Conservation (phyloP, 2,888 invertebrate genomes). For the Magallana nippona region DNA sequence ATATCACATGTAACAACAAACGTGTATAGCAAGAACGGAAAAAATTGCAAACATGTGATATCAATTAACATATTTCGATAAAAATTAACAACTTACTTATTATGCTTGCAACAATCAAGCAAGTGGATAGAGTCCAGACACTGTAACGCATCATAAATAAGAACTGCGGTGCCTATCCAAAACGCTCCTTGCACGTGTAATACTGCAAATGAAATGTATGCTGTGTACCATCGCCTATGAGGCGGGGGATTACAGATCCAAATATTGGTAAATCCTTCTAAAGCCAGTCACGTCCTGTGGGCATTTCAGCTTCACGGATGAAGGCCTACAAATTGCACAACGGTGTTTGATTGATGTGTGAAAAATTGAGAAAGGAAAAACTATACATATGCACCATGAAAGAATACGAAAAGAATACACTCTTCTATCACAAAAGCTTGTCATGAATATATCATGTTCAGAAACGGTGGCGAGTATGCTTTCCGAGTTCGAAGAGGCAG, state of each 20-base stretch:
- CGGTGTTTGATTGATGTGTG: slow-evolving; percentile 26
- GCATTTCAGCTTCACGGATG: slow-evolving; percentile 31
- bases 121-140: not conserved
- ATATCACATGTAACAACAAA: too few species aligned
- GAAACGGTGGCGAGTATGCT: not conserved
- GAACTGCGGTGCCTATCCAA: not conserved
- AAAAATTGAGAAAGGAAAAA: slow-evolving; percentile 7
- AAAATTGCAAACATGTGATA: too few species aligned
- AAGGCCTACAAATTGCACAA: slow-evolving; percentile 28
- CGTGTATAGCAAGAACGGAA: too few species aligned
- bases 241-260: slow-evolving; percentile 26
- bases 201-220: slow-evolving; percentile 15
- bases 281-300: slow-evolving; percentile 33
- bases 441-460: not conserved
- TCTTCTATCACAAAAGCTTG: not conserved
- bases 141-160: not conserved
- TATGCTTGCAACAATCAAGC: not conserved
- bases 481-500: not conserved
- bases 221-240: slow-evolving; percentile 7
- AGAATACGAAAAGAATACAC: not conserved
- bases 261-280: slow-evolving; percentile 27
- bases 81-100: not conserved
- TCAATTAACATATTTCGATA: too few species aligned
- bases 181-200: not conserved
- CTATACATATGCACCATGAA: not conserved